Base-by-base conservation (phyloP, 2,888 invertebrate species). In the Acanthococcus lagerstroemiae region DNA sequence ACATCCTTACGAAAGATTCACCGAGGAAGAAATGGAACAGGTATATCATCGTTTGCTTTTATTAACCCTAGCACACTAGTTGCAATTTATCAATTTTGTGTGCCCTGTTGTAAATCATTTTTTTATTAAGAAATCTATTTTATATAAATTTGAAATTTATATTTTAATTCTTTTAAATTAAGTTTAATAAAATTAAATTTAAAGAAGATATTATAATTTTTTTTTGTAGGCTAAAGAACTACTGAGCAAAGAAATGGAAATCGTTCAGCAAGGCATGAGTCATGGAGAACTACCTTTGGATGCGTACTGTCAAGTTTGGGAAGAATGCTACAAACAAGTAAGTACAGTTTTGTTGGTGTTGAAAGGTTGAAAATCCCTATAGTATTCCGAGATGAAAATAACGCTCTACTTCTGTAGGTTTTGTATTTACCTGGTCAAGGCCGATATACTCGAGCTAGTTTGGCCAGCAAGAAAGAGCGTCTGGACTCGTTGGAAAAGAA, bases 401-500 rank as follows among this genome's bases (percentile, higher is more conserved):
- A 2, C 17, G 2, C 9, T 15, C 15, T 24, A 1, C 12, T 54
- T 50, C 72, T 74, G 24, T 77, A 89, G 83, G 86, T 90, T 5
- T 80, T 97, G 25, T 97, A 90, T 76, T 78, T 97, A 68, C 95
- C 96, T 0, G 87, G 88, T 55, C 92, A 94, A 79, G 88, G 88
- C 75, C 82, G 92, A 68, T 97, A 95, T 74, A 96, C 95, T 0
- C 83, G 96, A 67, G 95, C 95, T 1, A 94, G 91, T 76, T 80
- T 96, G 70, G 95, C 95, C 3, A 91, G 90, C 73, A 96, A 95
- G 76, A 97, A 96, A 75, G 97, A 99, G 77, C 82, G 95, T 50
- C 80, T 97, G 63, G 95, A 97, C 75, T 93, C 95, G 0, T 84
- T 89, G 0, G 95, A 96, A 74, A 92, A 95, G 73, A 81, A 90